Evolutionary conservation across 2,113 vertebrate genomes (phyloP).

Genomic region (Tychaedon coryphoeus): DNA sequence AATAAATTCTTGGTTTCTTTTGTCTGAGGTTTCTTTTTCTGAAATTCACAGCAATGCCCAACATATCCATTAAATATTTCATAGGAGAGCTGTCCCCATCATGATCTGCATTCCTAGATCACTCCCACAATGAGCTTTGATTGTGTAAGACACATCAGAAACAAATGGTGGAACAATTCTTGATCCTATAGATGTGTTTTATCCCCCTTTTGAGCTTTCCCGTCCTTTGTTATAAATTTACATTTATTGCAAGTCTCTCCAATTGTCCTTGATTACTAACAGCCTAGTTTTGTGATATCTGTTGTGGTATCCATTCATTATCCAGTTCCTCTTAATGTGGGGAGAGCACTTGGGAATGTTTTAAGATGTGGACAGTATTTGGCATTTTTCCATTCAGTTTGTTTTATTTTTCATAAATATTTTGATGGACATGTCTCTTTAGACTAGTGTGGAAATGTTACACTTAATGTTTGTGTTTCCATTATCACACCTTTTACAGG

Average conservation of each 20-base stretch:
- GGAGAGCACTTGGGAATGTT: neutral
- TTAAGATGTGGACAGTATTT: neutral
- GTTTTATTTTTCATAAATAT: neutral
- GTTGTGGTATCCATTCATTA: fast-evolving
- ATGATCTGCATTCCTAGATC: neutral
- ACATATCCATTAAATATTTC: neutral
- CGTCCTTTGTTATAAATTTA: neutral
- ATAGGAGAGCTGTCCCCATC: neutral
- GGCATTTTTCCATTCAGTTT: neutral
- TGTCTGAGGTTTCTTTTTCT: neutral
- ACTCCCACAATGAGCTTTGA: neutral
- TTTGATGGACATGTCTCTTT: neutral
- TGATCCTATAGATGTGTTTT: neutral
- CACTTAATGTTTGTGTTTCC: neutral
- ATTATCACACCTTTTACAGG: neutral
- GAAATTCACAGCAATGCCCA: neutral
- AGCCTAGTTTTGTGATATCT: neutral
- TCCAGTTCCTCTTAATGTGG: neutral
- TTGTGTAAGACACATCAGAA: neutral
- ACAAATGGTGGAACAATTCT: neutral
- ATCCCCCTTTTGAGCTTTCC: neutral
- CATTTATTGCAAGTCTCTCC: neutral
- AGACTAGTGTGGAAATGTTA: neutral
- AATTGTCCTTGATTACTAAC: neutral
- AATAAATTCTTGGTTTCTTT: neutral